Evolutionary conservation across 1,140 invertebrate species (phyloP), one percentile per base, ranked within the genome.

Genomic region (Geopemphigus sp.): DNA sequence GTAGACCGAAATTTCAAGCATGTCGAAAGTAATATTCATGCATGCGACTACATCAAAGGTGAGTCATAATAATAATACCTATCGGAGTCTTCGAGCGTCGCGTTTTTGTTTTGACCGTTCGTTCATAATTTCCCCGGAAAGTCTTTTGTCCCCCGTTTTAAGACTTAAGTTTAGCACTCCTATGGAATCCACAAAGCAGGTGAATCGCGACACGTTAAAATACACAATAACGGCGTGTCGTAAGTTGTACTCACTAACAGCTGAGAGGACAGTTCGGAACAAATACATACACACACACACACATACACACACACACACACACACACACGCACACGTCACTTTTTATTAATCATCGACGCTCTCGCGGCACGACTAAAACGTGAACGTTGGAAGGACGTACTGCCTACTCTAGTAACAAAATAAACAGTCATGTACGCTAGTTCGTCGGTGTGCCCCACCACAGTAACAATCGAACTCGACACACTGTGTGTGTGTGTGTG

Each of bases 381-480:
- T 4, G 32, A n/a, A 59, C 57, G 24, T 50, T 4, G 8, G 22
- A n/a, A 3, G 39, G 47, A 17, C 32, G 32, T 39, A 39, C 66
- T 45, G 50, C 66, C 66, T 24, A 61, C 39, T 63, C 32, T 32
- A 63, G 29, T 64, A 63, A 45, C 14, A 39, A 39, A 39, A 32
- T 45, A 22, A 66, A 66, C n/a, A 39, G n/a, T 39, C 32, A 39
- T 8, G 32, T 39, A 39, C 32, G 32, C 32, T 8, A 8, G 32
- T 39, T 39, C 3, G 32, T 39, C 8, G 32, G 32, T 8, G 32
- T 39, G 32, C 32, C 32, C 32, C 32, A 39, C 32, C 32, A 68
- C 29, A 0, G 12, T 47, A 68, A 68, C 66, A 68, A 68, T 50
- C 66, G 45, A 45, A 68, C 66, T 45, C 39, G 24, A 68, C 66